Conservation (phyloP, 1,140 invertebrate species). For the Phthorimaea operculella region DNA sequence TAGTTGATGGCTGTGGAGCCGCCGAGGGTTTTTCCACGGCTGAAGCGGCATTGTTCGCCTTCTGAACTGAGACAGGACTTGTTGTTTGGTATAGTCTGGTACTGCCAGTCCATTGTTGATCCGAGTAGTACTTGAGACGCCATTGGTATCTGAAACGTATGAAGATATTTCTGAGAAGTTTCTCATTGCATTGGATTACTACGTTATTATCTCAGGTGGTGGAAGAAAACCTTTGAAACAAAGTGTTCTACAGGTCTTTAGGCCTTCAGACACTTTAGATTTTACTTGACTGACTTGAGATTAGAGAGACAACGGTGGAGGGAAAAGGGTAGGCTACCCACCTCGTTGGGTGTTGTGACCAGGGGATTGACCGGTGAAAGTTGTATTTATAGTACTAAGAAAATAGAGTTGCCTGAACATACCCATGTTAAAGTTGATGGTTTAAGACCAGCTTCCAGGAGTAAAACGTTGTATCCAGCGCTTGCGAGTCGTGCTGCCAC, state of each 20-base stretch:
- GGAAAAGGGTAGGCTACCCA: no score
- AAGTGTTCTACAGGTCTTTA: no score
- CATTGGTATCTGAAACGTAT: not conserved
- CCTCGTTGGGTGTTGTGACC: no score
- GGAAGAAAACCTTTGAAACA: no score
- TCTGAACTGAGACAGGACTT: constrained; percentile 30
- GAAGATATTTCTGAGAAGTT: no score
- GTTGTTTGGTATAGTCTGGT: constrained; percentile 35
- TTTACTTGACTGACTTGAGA: no score
- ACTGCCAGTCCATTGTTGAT: constrained; percentile 33
- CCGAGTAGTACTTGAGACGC: constrained; percentile 16
- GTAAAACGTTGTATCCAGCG: constrained; percentile 28
- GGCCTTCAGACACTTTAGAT: no score
- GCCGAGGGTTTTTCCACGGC: constrained; percentile 70
- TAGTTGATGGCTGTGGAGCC: constrained; percentile 82
- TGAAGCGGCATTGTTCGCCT: constrained; percentile 30
- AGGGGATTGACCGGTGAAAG: no score
- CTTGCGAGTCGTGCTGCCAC: constrained; percentile 37
- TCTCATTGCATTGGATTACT: no score
- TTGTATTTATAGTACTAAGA: no score
- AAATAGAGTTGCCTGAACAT: not conserved
- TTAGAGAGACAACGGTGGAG: no score
- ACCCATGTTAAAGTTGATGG: constrained; percentile 28
- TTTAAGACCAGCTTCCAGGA: constrained; percentile 41
- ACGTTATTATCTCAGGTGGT: no score